phyloP scores from a whole-genome alignment of 2,888 invertebrate species.

The Lycocerus yunnanus region DNA sequence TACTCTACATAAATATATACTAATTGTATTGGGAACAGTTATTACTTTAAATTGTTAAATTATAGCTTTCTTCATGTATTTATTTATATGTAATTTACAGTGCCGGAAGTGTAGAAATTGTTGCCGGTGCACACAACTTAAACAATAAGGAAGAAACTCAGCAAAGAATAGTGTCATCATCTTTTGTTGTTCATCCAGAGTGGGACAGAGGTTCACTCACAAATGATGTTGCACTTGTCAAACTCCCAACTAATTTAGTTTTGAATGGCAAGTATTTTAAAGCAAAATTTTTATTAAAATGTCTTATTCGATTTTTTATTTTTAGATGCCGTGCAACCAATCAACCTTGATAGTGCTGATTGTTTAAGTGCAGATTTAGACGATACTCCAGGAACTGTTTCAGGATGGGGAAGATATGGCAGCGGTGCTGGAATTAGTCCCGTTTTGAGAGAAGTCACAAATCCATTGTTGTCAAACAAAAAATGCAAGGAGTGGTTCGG shows the following conservation, averaged over 20 bases:
- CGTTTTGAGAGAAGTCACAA: constrained; percentile 52
- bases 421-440: constrained; percentile 49
- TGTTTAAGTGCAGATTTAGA: constrained; percentile 47
- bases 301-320: not conserved
- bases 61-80: not conserved
- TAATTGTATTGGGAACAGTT: too few species aligned
- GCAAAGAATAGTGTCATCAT: constrained; percentile 40
- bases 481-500: constrained; percentile 54
- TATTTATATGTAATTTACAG: not conserved
- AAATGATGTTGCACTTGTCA: constrained; percentile 57
- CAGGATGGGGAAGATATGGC: constrained; percentile 58
- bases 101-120: constrained; percentile 27
- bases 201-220: constrained; percentile 44
- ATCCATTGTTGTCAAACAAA: constrained; percentile 54
- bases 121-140: constrained; percentile 43
- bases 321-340: constrained; percentile 31
- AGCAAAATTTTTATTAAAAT: not conserved
- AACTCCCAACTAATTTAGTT: constrained; percentile 43
- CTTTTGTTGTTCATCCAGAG: constrained; percentile 44
- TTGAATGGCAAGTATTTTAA: not conserved
- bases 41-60: not conserved
- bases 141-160: constrained; percentile 43
- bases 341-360: constrained; percentile 22
- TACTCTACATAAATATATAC: too few species aligned
- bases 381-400: constrained; percentile 51